A percentile compares a stretch with the other conserved stretches of the same genome.
These are phyloP conservation scores for Acanthococcus lagerstroemiae DNA, from an alignment of 2,888 invertebrate genomes.

Conservation along the genomic window DNA sequence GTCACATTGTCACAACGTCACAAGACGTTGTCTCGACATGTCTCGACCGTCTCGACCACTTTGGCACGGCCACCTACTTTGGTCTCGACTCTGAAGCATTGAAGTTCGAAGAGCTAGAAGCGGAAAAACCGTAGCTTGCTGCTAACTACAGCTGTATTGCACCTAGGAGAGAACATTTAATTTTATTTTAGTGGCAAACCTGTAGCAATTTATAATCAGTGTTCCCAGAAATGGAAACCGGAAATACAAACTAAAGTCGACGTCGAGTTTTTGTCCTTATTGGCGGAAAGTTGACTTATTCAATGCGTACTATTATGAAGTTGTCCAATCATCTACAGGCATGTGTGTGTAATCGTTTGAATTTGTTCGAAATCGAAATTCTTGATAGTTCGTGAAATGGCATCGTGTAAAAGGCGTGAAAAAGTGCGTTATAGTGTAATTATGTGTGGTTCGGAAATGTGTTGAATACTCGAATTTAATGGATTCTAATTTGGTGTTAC, in stretches of 20 bases:
- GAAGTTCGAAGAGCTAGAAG: too few relatives aligned
- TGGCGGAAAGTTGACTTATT: slow-evolving; percentile 7
- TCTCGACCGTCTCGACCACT: too few relatives aligned
- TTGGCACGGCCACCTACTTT: too few relatives aligned
- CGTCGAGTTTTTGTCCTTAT: slow-evolving; percentile 3
- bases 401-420: slow-evolving; percentile 20
- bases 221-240: background rate
- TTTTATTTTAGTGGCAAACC: too few relatives aligned
- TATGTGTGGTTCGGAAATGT: background rate
- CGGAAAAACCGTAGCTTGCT: too few relatives aligned
- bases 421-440: background rate
- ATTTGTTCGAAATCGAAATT: slow-evolving; percentile 10
- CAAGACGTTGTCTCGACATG: too few relatives aligned
- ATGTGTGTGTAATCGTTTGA: slow-evolving; percentile 22
- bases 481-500: slow-evolving; percentile 7
- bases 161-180: too few relatives aligned
- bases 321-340: slow-evolving; percentile 18
- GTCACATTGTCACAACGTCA: too few relatives aligned
- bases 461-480: slow-evolving; percentile 1
- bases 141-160: too few relatives aligned
- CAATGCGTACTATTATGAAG: slow-evolving; percentile 12
- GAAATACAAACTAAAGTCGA: background rate
- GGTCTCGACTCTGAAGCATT: too few relatives aligned
- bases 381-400: slow-evolving; percentile 18
- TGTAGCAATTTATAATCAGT: too few relatives aligned